Base-by-base conservation (phyloP, 2,797 vertebrate species). In the Acomys russatus region DNA sequence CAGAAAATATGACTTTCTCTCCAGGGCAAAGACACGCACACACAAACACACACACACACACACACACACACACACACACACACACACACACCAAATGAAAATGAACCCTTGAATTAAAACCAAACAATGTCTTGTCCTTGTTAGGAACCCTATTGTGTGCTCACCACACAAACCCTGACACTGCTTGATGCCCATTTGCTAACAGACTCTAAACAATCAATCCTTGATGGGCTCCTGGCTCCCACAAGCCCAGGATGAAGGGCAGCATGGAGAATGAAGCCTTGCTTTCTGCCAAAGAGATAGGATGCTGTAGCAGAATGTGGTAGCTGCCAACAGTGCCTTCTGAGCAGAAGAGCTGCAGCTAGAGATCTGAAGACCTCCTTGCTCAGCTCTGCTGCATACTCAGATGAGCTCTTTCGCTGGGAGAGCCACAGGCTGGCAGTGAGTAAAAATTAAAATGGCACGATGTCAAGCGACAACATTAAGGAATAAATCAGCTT, bases 141-240 rank as follows among this genome's bases (percentile, higher is more conserved):
- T 96, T 95, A 94, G n/a, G 44, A 59, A 92, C 54, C 61, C 61
- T 77, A 91, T 95, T 95, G 89, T 91, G 95, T 95, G 91, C 76
- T 90, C n/a, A 91, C 28, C 35, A 5, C 70, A 91, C 38, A 96
- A 95, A 22, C 44, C 74, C 92, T 92, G 95, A 95, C 74, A 94
- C 88, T 96, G 68, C 88, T 82, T 78, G 18, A 79, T 94, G 71
- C 70, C 89, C 80, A 79, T 96, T 76, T 88, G 63, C 80, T 86
- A 92, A 93, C 5, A 80, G 85, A 92, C 94, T 88, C 64, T 95
- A 74, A 97, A 92, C 82, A 95, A 92, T 92, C 80, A 74, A n/a
- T 90, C 63, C 91, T 20, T 95, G 94, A 86, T 89, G 91, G 73
- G 63, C 59, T 94, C 28, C 95, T 96, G 94, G 94, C 33, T 95